Evolutionary conservation across 2,797 vertebrate genomes (phyloP), one percentile per base, ranked within the genome.

Genomic region (Gymnodraco acuticeps): DNA sequence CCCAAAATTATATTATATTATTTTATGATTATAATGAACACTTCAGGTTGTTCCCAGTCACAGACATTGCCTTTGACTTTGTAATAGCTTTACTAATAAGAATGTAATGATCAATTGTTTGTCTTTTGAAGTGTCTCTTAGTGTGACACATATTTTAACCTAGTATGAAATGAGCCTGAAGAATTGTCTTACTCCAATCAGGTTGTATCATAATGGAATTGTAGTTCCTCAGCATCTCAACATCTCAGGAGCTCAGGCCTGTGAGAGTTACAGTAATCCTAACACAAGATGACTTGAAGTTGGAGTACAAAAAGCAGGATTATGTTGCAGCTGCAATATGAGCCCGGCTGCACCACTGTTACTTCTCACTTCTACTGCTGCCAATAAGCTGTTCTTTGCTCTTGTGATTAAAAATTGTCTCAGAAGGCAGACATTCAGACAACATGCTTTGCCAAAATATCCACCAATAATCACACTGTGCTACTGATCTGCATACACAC

Each of bases 221-320:
- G 56, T 61, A 13, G 33, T 50, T 50, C 33, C 69, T 31, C 9
- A 52, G 59, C 56, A 78, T 65, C 53, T 31, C 9, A 52, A 59
- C 56, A 78, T 65, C 53, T 68, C 43, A 17, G 42, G 54, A 56
- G 70, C 76, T 74, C 50, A 59, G 33, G 33, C 64, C 2, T 61
- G 50, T 58, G 56, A 78, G 73, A 76, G 79, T 70, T 59, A 19
- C 68, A 73, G 64, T 70, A 82, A 86, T 83, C 80, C 72, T 76
- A 86, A 74, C 72, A 77, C 48, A 74, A 75, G 70, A 81, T 65
- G 64, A 70, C 45, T 75, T 1, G 5, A 47, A 61, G 69, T 53
- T 1, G 6, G 51, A 61, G 69, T 53, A 75, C 78, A 84, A 80
- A 85, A 87, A n/a, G 41, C 17, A 62, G 56, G 81, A 86, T 77